Evolutionary conservation across 1,140 invertebrate genomes (phyloP).

Genomic region (Pteromalus puparum): DNA sequence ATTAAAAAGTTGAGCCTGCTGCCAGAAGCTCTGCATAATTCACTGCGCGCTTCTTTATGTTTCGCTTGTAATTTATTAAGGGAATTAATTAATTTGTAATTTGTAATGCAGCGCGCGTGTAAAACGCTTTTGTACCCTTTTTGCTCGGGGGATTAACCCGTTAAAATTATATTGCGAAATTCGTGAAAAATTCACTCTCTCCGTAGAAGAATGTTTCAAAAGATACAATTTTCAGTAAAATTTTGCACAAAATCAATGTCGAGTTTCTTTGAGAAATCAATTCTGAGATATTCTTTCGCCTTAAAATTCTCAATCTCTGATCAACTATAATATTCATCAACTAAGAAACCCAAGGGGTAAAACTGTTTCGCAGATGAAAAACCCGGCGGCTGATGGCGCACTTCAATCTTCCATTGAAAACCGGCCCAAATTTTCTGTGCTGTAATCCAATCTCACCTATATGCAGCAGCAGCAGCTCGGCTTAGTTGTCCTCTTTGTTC

Average conservation of each 20-base stretch:
- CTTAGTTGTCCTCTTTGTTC: neutral
- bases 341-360: too few species aligned
- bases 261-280: too few species aligned
- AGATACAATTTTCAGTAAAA: too few species aligned
- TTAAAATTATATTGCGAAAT: neutral
- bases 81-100: neutral
- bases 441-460: constrained; percentile 39
- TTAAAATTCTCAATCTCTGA: too few species aligned
- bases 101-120: neutral
- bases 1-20: constrained; percentile 13
- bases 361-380: neutral
- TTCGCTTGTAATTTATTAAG: constrained; percentile 7
- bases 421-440: neutral
- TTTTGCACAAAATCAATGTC: too few species aligned
- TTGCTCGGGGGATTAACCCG: neutral
- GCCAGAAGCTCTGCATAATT: neutral
- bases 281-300: too few species aligned
- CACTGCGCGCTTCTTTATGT: neutral
- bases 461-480: neutral
- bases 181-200: too few species aligned
- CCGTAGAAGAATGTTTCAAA: too few species aligned
- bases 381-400: neutral
- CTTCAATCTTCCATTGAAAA: neutral
- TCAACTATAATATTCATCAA: too few species aligned
- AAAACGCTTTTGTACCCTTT: neutral